Evolutionary conservation across 2,888 invertebrate species (phyloP).

Genomic region (Parapristionchus giblindavisi): DNA sequence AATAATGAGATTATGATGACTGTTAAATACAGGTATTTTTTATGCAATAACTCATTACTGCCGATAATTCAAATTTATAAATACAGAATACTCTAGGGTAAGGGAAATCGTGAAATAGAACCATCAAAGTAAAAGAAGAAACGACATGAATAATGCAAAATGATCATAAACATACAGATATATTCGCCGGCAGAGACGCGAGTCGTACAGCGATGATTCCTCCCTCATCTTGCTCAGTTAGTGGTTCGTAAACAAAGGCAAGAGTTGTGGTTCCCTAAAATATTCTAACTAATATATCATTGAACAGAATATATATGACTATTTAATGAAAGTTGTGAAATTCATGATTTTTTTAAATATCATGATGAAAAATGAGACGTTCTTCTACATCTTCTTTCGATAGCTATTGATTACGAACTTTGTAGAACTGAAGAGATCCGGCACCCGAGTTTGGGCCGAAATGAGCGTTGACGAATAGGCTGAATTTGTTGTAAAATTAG

Average conservation of each 20-base stretch:
- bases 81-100: too few relatives aligned
- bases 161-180: conserved; percentile 81
- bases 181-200: conserved; percentile 95
- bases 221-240: conserved; percentile 74
- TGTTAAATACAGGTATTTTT: too few relatives aligned
- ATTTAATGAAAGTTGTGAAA: background rate
- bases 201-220: conserved; percentile 95
- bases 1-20: too few relatives aligned
- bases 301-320: too few relatives aligned
- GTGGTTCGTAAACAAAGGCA: conserved; percentile 87
- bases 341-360: background rate
- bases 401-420: conserved; percentile 41
- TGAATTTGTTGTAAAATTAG: conserved; percentile 41
- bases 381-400: too few relatives aligned
- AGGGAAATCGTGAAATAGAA: too few relatives aligned
- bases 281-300: too few relatives aligned
- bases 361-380: too few relatives aligned
- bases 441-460: conserved; percentile 59
- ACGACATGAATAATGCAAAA: too few relatives aligned
- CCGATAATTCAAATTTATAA: too few relatives aligned
- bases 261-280: conserved; percentile 90
- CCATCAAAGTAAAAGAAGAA: too few relatives aligned
- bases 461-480: conserved; percentile 65
- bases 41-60: too few relatives aligned
- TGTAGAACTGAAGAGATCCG: conserved; percentile 64